Percentiles rank a stretch among this genome's conserved stretches.
Evolutionary conservation across 2,113 vertebrate genomes (phyloP).

Genomic region (Caranx ignobilis): DNA sequence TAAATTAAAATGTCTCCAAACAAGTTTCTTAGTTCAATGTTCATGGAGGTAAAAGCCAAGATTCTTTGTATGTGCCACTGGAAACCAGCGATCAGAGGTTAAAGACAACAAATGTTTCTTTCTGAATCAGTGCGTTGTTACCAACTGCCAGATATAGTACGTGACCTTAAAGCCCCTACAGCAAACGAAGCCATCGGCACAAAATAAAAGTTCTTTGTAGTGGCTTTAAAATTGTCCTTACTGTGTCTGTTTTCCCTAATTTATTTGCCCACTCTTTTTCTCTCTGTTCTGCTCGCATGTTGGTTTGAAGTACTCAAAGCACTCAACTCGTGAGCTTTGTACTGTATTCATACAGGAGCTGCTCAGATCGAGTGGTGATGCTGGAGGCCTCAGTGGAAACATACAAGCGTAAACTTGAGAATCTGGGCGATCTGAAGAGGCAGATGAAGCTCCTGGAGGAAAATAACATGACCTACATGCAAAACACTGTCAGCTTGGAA

Average conservation of each 20-base stretch:
- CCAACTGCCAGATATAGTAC: background rate
- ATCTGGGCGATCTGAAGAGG: slow-evolving; percentile 92
- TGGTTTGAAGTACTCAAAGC: background rate
- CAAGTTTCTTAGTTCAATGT: background rate
- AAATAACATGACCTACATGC: slow-evolving; percentile 97
- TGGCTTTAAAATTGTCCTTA: no score
- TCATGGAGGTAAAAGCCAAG: background rate
- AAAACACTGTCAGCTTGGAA: slow-evolving; percentile 95
- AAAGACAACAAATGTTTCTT: background rate
- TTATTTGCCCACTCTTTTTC: no score
- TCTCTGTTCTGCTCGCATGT: background rate
- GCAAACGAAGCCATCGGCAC: no score
- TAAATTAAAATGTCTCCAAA: background rate
- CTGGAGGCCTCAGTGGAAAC: slow-evolving; percentile 94
- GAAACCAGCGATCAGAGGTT: background rate
- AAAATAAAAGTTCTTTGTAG: no score
- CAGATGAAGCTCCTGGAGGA: slow-evolving; percentile 96
- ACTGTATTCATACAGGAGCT: slow-evolving; percentile 74
- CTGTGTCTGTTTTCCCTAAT: no score
- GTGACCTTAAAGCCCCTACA: background rate
- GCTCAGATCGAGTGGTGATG: slow-evolving; percentile 92
- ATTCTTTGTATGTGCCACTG: background rate
- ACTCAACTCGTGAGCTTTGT: background rate
- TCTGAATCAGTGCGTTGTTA: background rate
- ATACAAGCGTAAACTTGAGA: slow-evolving; percentile 96